phyloP scores from a whole-genome alignment of 1,140 invertebrate genomes.

The Nasonia longicornis region DNA sequence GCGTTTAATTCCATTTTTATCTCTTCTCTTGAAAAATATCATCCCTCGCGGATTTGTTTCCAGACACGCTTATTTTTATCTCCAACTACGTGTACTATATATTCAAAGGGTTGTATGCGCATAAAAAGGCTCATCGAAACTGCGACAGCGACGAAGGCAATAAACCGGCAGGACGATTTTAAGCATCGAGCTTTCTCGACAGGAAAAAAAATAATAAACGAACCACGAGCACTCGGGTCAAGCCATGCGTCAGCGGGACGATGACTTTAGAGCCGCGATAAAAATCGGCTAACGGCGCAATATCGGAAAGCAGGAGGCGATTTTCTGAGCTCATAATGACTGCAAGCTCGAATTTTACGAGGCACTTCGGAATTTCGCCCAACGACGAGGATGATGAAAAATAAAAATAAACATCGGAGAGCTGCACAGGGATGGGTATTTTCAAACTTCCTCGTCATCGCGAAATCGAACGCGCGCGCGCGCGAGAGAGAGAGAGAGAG shows the following conservation, averaged over 20 bases:
- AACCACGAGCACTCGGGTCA: not conserved
- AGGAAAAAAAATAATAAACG: conserved; percentile 8
- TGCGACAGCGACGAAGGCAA: not conserved
- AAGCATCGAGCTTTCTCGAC: not conserved
- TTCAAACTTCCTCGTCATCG: not conserved
- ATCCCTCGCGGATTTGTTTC: too few species aligned
- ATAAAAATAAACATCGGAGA: too few species aligned
- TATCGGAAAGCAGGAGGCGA: conserved; percentile 15
- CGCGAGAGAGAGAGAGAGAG: not conserved
- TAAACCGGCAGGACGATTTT: not conserved
- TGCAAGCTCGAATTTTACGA: not conserved
- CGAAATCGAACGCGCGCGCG: not conserved
- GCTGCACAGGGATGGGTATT: not conserved
- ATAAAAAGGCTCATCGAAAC: not conserved
- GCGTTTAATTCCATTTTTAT: too few species aligned
- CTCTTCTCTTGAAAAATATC: too few species aligned
- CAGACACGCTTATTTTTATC: too few species aligned
- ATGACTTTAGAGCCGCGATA: conserved; percentile 21
- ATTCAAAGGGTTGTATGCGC: too few species aligned
- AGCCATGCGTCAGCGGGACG: conserved; percentile 15
- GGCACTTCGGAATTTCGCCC: not conserved
- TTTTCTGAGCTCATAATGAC: not conserved
- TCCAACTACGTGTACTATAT: too few species aligned
- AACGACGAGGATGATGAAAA: not conserved
- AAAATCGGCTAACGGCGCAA: conserved; percentile 22